A percentile compares a stretch with the other conserved stretches of the same genome.
These are phyloP conservation scores for Drosophila sproati DNA, from an alignment of 1,140 invertebrate genomes.

Conservation along the genomic window DNA sequence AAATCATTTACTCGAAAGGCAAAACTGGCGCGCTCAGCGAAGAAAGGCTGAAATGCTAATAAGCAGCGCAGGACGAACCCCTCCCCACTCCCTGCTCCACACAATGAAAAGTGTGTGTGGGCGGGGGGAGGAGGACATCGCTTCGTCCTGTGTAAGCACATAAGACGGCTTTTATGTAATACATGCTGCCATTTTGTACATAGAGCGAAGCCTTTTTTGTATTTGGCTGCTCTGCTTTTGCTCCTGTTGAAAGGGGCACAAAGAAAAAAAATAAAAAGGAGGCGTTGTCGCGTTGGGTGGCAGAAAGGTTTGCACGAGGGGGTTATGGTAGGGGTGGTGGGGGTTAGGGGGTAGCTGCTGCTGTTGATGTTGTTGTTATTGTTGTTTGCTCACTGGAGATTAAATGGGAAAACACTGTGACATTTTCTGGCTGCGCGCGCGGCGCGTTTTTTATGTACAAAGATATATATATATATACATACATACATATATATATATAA, in stretches of 20 bases:
- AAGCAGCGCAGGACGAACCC: conserved; percentile 55
- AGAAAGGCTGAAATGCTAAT: conserved; percentile 83
- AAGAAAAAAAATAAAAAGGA: conserved; percentile 48
- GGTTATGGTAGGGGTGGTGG: neutral
- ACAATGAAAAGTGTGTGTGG: neutral
- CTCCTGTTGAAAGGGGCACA: conserved; percentile 77
- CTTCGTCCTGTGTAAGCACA: conserved; percentile 62
- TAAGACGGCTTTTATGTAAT: conserved; percentile 76
- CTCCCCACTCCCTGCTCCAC: neutral
- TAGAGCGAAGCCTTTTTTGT: conserved; percentile 68
- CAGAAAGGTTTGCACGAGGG: conserved; percentile 31
- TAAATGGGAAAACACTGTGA: conserved; percentile 82
- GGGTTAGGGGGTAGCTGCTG: conserved; percentile 1
- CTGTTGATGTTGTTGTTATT: conserved; percentile 42
- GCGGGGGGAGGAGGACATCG: conserved; percentile 4
- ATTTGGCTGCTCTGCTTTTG: conserved; percentile 33
- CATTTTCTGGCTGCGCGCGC: conserved; percentile 76
- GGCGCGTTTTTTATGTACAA: conserved; percentile 54
- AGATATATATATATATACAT: neutral
- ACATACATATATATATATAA: conserved; percentile 3
- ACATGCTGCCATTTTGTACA: conserved; percentile 73
- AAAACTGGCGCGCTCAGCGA: conserved; percentile 33
- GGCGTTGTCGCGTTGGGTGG: conserved; percentile 53
- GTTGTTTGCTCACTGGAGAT: conserved; percentile 78
- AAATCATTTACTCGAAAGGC: conserved; percentile 78